Percentiles rank a stretch among this genome's conserved stretches.
Conservation (phyloP, 2,113 vertebrate genomes). For the Sigmodon hispidus region DNA sequence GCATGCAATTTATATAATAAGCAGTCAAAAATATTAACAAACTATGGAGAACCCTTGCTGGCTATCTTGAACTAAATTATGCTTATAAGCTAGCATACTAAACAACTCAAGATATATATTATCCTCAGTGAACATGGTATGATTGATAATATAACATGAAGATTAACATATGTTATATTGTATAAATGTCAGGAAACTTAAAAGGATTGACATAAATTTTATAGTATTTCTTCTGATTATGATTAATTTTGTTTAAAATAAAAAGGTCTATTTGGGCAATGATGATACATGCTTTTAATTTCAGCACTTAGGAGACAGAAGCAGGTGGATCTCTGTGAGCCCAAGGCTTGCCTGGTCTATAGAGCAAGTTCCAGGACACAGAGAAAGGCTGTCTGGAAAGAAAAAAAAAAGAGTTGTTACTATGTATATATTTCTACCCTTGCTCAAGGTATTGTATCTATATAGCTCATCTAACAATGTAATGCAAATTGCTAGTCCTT, state of each 20-base stretch:
- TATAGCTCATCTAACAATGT: no score
- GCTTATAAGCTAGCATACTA: not conserved
- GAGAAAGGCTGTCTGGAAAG: not conserved
- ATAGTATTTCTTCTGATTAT: not conserved
- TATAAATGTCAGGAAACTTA: not conserved
- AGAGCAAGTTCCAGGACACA: not conserved
- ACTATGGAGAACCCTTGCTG: not conserved
- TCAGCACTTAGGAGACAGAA: not conserved
- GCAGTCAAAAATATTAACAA: not conserved
- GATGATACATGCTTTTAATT: not conserved
- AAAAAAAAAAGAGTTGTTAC: no score
- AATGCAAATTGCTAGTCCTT: no score
- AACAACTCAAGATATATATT: not conserved
- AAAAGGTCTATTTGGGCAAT: not conserved
- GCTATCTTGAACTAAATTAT: not conserved
- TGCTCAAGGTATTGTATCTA: no score
- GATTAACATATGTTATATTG: not conserved
- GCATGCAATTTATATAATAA: not conserved
- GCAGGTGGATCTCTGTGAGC: not conserved
- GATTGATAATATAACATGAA: not conserved
- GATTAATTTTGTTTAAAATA: constrained; percentile 9
- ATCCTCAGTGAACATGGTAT: not conserved
- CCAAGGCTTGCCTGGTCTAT: not conserved
- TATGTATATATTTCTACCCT: no score
- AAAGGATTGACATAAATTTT: not conserved